Base-by-base conservation (phyloP, 2,113 vertebrate genomes). In the Tapirus terrestris region DNA sequence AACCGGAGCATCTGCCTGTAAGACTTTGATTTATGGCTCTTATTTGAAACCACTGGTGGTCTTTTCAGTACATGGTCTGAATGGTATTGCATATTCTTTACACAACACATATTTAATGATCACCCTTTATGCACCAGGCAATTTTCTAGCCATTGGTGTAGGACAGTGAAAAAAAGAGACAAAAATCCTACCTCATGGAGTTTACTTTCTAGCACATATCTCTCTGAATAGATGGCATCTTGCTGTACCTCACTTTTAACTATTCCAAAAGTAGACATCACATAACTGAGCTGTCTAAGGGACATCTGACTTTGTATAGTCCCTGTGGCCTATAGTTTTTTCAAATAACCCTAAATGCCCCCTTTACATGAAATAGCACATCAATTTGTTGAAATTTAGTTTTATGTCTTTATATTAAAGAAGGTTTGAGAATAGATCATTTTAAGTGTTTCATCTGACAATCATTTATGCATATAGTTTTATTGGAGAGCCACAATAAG, bases 1-100 rank as follows among this genome's bases (percentile, higher is more conserved):
- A 73, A 84, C 36, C n/a, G 63, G 68, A 94, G 45, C 45, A 73
- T 67, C 81, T 94, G 65, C 39, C 33, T 39, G 1, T 27, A 75
- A 81, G 80, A 94, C 60, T 86, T 94, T 86, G 65, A 94, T 86
- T 81, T 91, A 79, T 48, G 58, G 81, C 14, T 67, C 65, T 73
- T 18, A 72, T 63, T 56, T 90, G 68, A 88, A 96, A 93, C 25
- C 29, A n/a, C 8, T 31, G 23, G 43, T 51, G 29, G 8, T 56
- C 43, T 90, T 77, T 85, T 72, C 63, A 45, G 43, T 61, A 29
- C 6, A n/a, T 0, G 1, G 5, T 60, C 29, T 72, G 72, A 70
- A 79, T 36, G 27, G 77, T 29, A 70, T 17, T 12, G 43, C 25
- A 20, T 61, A 58, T 76, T 76, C 17, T 60, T 89, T 84, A 70